Evolutionary conservation across 2,888 invertebrate genomes (phyloP).

Genomic region (Oscheius sp.): DNA sequence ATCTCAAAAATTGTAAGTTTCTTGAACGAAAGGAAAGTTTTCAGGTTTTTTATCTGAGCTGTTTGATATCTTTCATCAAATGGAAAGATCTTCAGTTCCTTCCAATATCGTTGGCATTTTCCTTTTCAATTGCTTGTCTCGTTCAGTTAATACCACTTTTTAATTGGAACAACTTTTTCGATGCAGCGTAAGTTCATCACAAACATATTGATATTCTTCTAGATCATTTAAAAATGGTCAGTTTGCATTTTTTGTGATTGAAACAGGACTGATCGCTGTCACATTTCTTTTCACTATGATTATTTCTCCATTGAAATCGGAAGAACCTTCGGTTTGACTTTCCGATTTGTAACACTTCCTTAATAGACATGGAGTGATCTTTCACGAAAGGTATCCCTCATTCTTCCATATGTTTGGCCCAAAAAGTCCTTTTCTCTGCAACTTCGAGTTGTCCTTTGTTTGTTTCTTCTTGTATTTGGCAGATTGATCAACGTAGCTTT

Average conservation of each 20-base stretch:
- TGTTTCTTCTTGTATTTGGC: slow-evolving; percentile 81
- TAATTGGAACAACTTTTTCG: slow-evolving; percentile 35
- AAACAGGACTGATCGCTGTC: slow-evolving; percentile 34
- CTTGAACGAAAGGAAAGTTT: too few relatives aligned
- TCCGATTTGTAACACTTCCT: not conserved
- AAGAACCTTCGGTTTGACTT: slow-evolving; percentile 27
- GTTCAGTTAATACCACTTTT: slow-evolving; percentile 45
- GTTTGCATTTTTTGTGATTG: slow-evolving; percentile 47
- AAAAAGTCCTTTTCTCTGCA: slow-evolving; percentile 80
- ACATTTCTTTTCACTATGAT: slow-evolving; percentile 39
- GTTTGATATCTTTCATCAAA: slow-evolving; percentile 38
- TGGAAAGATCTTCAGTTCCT: slow-evolving; percentile 36
- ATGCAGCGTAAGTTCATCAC: not conserved
- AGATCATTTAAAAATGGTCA: slow-evolving; percentile 37
- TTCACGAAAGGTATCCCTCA: slow-evolving; percentile 54
- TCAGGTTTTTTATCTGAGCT: slow-evolving; percentile 44
- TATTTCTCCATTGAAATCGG: slow-evolving; percentile 17
- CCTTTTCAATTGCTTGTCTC: slow-evolving; percentile 33
- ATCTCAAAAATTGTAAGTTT: slow-evolving; percentile 41
- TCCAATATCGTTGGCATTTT: slow-evolving; percentile 43
- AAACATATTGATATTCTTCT: not conserved
- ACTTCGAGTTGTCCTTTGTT: slow-evolving; percentile 83
- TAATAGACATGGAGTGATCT: slow-evolving; percentile 59
- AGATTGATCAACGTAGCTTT: slow-evolving; percentile 88
- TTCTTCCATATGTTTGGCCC: slow-evolving; percentile 87